Evolutionary conservation across 2,888 invertebrate genomes (phyloP).

Genomic region (Leptinotarsa tumamoca): DNA sequence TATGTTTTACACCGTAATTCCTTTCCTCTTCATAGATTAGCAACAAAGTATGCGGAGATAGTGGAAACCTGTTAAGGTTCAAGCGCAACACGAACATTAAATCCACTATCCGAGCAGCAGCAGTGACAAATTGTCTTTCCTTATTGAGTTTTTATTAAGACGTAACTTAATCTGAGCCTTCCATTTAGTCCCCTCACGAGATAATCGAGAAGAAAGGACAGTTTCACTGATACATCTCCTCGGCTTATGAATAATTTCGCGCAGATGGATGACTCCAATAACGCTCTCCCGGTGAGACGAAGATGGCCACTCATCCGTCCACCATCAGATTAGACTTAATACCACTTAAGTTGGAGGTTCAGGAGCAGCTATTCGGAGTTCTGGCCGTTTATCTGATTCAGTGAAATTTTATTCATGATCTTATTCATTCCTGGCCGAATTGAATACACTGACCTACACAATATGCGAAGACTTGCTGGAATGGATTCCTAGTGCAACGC

Average conservation of each 20-base stretch:
- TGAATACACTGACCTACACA: conserved; percentile 32
- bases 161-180: conserved; percentile 47
- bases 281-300: conserved; percentile 55
- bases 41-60: conserved; percentile 30
- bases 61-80: conserved; percentile 21
- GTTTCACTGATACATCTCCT: conserved; percentile 36
- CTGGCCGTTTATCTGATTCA: conserved; percentile 49
- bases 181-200: conserved; percentile 44
- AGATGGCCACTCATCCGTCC: conserved; percentile 57
- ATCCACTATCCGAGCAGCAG: conserved; percentile 24
- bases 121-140: conserved; percentile 50
- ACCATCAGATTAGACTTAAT: conserved; percentile 62
- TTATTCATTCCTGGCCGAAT: conserved; percentile 43
- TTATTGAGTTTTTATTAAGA: conserved; percentile 49
- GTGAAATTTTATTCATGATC: conserved; percentile 51
- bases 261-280: conserved; percentile 63
- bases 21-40: conserved; percentile 31
- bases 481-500: background rate
- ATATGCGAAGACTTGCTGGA: background rate
- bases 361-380: conserved; percentile 52
- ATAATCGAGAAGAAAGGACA: conserved; percentile 39
- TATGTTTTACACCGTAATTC: background rate
- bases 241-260: conserved; percentile 63
- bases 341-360: conserved; percentile 56
- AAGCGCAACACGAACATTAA: conserved; percentile 22